Evolutionary conservation across 2,888 invertebrate species (phyloP), one percentile per base, ranked within the genome.

Genomic region (Malthinus seriepunctatus): DNA sequence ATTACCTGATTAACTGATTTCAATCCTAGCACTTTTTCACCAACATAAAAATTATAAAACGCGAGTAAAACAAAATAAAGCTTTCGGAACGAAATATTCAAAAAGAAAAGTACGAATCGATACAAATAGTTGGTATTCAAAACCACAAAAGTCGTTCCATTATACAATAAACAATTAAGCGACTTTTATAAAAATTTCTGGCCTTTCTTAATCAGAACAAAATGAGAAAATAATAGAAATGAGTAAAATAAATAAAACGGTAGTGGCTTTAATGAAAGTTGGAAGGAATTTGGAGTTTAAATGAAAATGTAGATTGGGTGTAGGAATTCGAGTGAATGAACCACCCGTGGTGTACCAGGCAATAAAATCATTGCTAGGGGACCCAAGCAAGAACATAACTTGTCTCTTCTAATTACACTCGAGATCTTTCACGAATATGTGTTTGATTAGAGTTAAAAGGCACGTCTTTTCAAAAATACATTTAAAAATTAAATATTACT

Each of bases 291-390:
- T 62, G 64, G 23, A 67, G 69, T 72, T 74, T 72, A 73, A 74
- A 74, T 74, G 73, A 72, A 73, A 74, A 74, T 74, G 74, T 71
- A 74, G 72, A 74, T 74, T 73, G 67, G 69, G 67, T 62, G 66
- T 57, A 65, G 69, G 70, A 70, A 73, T 73, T 69, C 66, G 63
- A 64, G 67, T 66, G 69, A 73, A 71, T 70, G 69, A 70, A 70
- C 67, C 67, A 64, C 63, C 63, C 62, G 63, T 37, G 63, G 64
- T 65, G 67, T 63, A 62, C 58, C 62, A 60, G 67, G 69, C 67
- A 66, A 71, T 71, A 67, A 69, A 71, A 71, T 69, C 69, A 67
- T 71, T 69, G 67, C 67, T 52, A 62, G 62, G 64, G 64, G 66
- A 66, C 64, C 56, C 23, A 23, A 55, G 47, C 37, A 55, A 45